Evolutionary conservation across 2,888 invertebrate species (phyloP), one percentile per base, ranked within the genome.

Genomic region (Drosophila setosimentum): DNA sequence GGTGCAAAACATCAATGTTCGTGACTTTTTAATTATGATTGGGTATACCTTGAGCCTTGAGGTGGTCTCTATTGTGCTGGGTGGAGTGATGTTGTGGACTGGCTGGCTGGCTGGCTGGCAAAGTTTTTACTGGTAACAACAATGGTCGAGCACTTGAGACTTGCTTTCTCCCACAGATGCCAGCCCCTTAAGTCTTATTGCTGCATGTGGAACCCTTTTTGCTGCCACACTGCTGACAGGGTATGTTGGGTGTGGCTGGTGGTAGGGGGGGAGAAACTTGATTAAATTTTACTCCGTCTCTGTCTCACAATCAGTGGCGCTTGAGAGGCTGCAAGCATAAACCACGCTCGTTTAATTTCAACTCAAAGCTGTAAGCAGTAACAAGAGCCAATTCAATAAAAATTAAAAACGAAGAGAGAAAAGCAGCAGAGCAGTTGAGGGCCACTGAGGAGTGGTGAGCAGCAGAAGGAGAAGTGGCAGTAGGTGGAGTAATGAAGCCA

Each of bases 301-400:
- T 16, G 45, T 45, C 45, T 45, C 45, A 75, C 76, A 68, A 71
- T 69, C 82, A 72, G 82, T 71, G 78, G 79, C 82, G 83, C 83
- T 80, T 75, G 71, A 73, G 78, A 60, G 74, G 68, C 75, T 77
- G 63, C 69, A 76, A 81, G 82, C 89, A 87, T 86, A 87, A 89
- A 87, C 85, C 90, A 87, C 84, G 89, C 87, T 89, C 87, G 87
- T 87, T 86, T 86, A 86, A 86, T 86, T 86, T 80, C 89, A 87
- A 89, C 89, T 87, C 89, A 87, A 83, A 89, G 84, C n/a, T 86
- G 87, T 83, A 82, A 89, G 89, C 89, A 89, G 84, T 79, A 75
- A 81, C 87, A 84, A 84, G 83, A 89, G 85, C 85, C 85, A 86
- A 86, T 89, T 86, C 85, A 86, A 86, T 86, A 86, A 89, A 86